Evolutionary conservation across 2,797 vertebrate species (phyloP), one percentile per base, ranked within the genome.

Genomic region (Halcyon chelicuti): DNA sequence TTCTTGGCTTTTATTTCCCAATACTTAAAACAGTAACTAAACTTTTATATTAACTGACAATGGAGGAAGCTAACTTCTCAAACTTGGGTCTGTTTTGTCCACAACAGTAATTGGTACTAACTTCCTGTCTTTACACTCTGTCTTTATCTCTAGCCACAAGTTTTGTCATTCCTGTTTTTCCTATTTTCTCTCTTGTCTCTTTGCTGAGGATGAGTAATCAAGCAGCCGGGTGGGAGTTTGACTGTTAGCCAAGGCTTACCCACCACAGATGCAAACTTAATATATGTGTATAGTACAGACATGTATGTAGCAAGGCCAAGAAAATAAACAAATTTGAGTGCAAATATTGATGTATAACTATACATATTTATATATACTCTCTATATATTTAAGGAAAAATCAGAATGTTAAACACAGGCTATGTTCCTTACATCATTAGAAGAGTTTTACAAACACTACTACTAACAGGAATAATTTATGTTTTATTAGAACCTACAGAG

Each of bases 61-160:
- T 15, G 83, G 79, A 51, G n/a, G 3, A 68, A 79, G 35, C 3
- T 29, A 10, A 60, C 68, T 83, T 73, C 26, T 12, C 19, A n/a
- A 65, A 79, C 39, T 3, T 1, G 2, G 49, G 49, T 22, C 26
- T 42, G 5, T 42, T 65, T 39, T 68, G 29, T 55, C 20, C 14
- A 13, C 0, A 0, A 14, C 14, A 72, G 25, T 37, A 54, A 52
- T 6, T n/a, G 9, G 4, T 28, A 17, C 28, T 42, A 76, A 29
- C 35, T 2, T 71, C 26, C 23, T 49, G 18, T 44, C 29, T 40
- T 58, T 14, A n/a, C 14, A 54, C 7, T 0, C 0, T 33, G n/a
- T 70, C 22, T 40, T 60, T 9, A 29, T 22, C 13, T 46, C 26
- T 22, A 44, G 26, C 4, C 44, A 46, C 35, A 51, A 28, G 18